A percentile compares a stretch with the other conserved stretches of the same genome.
Evolutionary conservation across 2,113 vertebrate genomes (phyloP).

Genomic region (Circaetus cinerascens): DNA sequence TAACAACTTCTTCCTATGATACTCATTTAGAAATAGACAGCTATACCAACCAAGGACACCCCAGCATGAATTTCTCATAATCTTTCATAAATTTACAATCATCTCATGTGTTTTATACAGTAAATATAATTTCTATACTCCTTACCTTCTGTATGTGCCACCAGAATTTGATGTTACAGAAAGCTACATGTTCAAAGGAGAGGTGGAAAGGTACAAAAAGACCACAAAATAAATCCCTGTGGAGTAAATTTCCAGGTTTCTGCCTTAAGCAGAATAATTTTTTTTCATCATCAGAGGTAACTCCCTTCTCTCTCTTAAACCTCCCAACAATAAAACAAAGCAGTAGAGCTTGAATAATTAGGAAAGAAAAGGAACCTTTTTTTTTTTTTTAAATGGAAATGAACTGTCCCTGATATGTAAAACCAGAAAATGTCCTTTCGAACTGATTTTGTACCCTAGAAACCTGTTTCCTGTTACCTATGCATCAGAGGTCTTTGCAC

Average conservation of each 20-base stretch:
- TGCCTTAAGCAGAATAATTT: not conserved
- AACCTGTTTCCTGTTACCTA: not conserved
- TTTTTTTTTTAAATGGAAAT: not conserved
- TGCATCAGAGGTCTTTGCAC: not conserved
- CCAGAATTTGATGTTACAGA: not conserved
- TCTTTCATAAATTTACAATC: not conserved
- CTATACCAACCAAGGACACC: not conserved
- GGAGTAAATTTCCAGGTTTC: not conserved
- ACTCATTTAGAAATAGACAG: not conserved
- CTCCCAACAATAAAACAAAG: not conserved
- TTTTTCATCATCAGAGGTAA: not conserved
- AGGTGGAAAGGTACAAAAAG: not conserved
- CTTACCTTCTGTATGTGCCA: not conserved
- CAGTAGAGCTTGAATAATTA: not conserved
- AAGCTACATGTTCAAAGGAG: not conserved
- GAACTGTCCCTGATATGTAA: not conserved
- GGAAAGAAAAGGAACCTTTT: not conserved
- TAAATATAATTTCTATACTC: not conserved
- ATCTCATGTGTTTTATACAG: not conserved
- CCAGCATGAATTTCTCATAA: not conserved
- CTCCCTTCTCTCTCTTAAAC: not conserved
- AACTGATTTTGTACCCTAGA: not conserved
- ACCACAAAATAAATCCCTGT: not conserved
- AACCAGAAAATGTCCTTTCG: not conserved
- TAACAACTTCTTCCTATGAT: not conserved